Base-by-base conservation (phyloP, 1,140 invertebrate genomes). In the Rhagoletis pomonella region DNA sequence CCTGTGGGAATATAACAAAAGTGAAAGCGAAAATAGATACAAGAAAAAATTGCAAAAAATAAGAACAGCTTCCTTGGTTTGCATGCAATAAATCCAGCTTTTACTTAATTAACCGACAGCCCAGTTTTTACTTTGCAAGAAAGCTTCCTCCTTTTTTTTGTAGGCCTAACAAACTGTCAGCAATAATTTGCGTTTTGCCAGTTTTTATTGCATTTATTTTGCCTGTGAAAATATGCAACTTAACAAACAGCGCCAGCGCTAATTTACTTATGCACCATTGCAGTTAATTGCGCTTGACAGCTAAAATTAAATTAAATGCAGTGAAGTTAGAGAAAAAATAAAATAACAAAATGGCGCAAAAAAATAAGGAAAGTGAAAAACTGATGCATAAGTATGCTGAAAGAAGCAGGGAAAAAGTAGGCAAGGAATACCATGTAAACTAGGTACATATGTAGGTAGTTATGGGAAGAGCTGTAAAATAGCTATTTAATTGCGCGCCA, bases 251-350 rank as follows among this genome's bases (percentile, higher is more conserved):
- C 29, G 29, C 29, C 29, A 29, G 29, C 29, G 29, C 29, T 29
- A 29, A 29, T 29, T 29, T 29, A 29, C 29, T 0, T 29, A n/a
- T n/a, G n/a, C 17, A 12, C 47, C 29, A 17, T 81, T 55, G 73
- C 73, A 19, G 14, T 55, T 81, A 58, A 81, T 81, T 55, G n/a
- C 73, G 47, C 50, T 81, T 81, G 73, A 81, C 44, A 81, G 73
- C 73, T 55, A 81, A 81, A 55, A 81, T 73, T 44, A 73, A 73
- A 47, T 47, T 73, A 73, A 44, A 44, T 73, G 67, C 67, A 62
- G 4, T 62, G 47, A 50, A 81, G 29, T 29, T 29, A 29, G 29
- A 29, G 29, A 29, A 29, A 29, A 81, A 19, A 50, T 12, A 81
- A 81, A 6, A 14, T 14, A 62, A 29, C 0, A 29, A 62, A 62